These are phyloP conservation scores for Tringa solitaria DNA, from an alignment of 2,113 vertebrate species.

Conservation along the genomic window DNA sequence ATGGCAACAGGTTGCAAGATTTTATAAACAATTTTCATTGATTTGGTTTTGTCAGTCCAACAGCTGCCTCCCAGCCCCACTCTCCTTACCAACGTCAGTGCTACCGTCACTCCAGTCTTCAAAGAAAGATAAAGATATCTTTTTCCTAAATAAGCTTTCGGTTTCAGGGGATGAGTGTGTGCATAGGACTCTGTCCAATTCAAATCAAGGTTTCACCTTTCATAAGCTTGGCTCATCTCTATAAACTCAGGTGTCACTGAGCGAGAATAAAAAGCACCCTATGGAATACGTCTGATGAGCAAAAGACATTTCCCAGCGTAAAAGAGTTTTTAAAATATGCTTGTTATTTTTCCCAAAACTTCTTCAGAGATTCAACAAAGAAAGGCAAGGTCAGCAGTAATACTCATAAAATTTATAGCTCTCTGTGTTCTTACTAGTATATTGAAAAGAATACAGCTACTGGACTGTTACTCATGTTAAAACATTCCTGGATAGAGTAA, in stretches of 20 bases:
- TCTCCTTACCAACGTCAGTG: not conserved
- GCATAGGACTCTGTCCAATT: constrained; percentile 15
- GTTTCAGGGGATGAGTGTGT: constrained; percentile 8
- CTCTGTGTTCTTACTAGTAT: not conserved
- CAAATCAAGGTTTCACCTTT: constrained; percentile 27
- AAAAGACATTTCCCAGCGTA: not conserved
- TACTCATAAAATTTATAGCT: not conserved
- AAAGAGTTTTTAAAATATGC: not conserved
- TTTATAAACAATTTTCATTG: constrained; percentile 7
- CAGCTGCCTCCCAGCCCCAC: not conserved
- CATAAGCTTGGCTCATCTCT: not conserved
- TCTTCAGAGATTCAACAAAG: not conserved
- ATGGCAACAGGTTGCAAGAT: not conserved
- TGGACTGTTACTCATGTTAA: not conserved
- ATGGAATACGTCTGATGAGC: not conserved
- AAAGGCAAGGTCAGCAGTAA: not conserved
- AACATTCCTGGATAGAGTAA: not conserved
- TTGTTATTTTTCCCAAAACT: not conserved
- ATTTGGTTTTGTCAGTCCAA: not conserved
- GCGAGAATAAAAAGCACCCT: not conserved
- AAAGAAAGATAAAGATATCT: constrained; percentile 46
- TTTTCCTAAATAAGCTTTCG: not conserved
- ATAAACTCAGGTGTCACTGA: not conserved
- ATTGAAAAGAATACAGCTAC: not conserved
- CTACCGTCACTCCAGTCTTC: not conserved